phyloP scores from a whole-genome alignment of 2,888 invertebrate species.

The Azorinus chamasolen region DNA sequence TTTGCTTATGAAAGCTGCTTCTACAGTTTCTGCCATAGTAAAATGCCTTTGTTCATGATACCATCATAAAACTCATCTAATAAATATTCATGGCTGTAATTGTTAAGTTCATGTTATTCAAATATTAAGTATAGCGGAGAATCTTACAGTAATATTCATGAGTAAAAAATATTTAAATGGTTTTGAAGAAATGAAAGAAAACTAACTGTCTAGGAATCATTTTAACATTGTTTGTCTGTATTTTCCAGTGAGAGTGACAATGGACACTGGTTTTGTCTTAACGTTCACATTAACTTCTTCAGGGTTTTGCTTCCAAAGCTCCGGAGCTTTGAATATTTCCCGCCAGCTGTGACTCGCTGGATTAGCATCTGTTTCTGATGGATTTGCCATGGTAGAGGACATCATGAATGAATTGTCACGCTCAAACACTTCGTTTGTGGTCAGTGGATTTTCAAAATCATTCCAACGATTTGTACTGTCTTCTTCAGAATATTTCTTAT shows the following conservation, averaged over 20 bases:
- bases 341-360: constrained; percentile 52
- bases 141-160: too few relatives aligned
- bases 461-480: neutral
- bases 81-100: too few relatives aligned
- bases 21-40: too few relatives aligned
- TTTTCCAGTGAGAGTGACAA: constrained; percentile 56
- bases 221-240: constrained; percentile 46
- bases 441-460: neutral
- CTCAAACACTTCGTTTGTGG: constrained; percentile 27
- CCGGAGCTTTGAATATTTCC: constrained; percentile 64
- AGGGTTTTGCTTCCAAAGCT: constrained; percentile 61
- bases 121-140: too few relatives aligned
- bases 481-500: too few relatives aligned
- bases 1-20: too few relatives aligned
- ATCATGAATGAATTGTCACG: constrained; percentile 32
- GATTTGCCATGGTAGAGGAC: constrained; percentile 58
- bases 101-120: too few relatives aligned
- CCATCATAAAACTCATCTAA: too few relatives aligned
- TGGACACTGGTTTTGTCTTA: constrained; percentile 19
- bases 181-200: too few relatives aligned
- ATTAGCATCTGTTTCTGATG: constrained; percentile 40
- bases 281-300: neutral
- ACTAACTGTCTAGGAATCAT: too few relatives aligned
- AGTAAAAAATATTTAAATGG: too few relatives aligned
- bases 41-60: too few relatives aligned